Base-by-base conservation (phyloP, 2,888 invertebrate genomes). In the Keiferia lycopersicella region DNA sequence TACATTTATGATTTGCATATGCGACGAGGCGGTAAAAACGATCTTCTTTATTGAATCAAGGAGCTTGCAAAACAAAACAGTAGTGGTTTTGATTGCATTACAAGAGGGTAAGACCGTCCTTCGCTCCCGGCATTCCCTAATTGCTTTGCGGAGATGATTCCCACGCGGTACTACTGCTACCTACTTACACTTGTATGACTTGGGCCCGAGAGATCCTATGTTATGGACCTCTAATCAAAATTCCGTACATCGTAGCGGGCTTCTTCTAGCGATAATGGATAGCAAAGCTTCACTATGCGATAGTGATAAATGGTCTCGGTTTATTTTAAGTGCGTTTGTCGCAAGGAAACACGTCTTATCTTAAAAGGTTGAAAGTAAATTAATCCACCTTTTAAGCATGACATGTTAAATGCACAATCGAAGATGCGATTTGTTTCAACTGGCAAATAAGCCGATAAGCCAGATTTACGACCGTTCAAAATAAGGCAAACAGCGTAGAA, bases 61-160 rank as follows among this genome's bases (percentile, higher is more conserved):
- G 80, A 75, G 51, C 76, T 80, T 73, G 80, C 83, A 87, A 56
- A 30, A 87, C 87, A 87, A 88, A 86, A 87, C 34, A 34, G 83
- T 86, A 86, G 73, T 77, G 78, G 76, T 74, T 71, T 74, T 74
- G 63, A 71, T 70, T 34, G 34, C 34, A 34, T 34, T 34, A 34
- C 34, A 34, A 71, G 77, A 6, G 84, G 88, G 87, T 86, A 87
- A 83, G 85, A 83, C 81, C 80, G 81, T 84, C 86, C 86, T 83
- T 73, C 77, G 75, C 81, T 86, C 87, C 84, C 83, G 81, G 81
- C 83, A 81, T 82, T 85, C 84, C 89, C 86, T 89, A 88, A 89
- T 88, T 87, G 87, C 84, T 76, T 71, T 76, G 71, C 76, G 79
- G 84, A 82, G 83, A 82, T 80, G 76, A 84, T 89, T 90, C 90